Conservation (phyloP, 2,797 vertebrate genomes). For the Halcyon badia region DNA sequence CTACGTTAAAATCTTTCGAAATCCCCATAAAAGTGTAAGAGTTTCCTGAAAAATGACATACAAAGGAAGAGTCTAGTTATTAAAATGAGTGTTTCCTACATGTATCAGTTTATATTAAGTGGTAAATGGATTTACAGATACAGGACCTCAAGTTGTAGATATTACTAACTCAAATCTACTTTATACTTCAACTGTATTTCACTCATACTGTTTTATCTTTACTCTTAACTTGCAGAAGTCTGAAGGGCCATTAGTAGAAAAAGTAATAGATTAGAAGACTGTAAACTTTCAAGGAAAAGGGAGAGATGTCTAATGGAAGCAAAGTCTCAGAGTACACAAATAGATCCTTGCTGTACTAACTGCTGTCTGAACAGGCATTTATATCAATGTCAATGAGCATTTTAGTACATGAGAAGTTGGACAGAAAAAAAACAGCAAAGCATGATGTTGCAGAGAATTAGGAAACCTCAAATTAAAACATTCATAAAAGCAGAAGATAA, state of each 20-base stretch:
- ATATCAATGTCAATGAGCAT: not conserved
- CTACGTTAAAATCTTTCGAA: not conserved
- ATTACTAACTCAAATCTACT: not conserved
- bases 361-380: constrained; percentile 57
- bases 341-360: constrained; percentile 29
- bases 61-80: not conserved
- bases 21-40: not conserved
- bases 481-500: constrained; percentile 38
- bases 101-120: not conserved
- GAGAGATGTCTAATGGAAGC: not conserved
- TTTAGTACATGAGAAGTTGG: constrained; percentile 63
- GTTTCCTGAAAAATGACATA: not conserved
- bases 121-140: not conserved
- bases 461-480: constrained; percentile 43
- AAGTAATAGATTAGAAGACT: not conserved
- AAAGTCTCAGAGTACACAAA: not conserved
- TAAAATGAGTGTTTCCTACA: not conserved
- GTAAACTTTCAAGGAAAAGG: constrained; percentile 11
- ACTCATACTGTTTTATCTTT: not conserved
- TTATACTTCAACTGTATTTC: not conserved
- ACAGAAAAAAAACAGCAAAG: constrained; percentile 26
- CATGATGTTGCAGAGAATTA: constrained; percentile 17
- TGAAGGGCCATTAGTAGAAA: not conserved
- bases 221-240: not conserved
- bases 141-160: not conserved